These are phyloP conservation scores for Amaurobius ferox DNA, from an alignment of 2,888 invertebrate genomes.

Conservation along the genomic window DNA sequence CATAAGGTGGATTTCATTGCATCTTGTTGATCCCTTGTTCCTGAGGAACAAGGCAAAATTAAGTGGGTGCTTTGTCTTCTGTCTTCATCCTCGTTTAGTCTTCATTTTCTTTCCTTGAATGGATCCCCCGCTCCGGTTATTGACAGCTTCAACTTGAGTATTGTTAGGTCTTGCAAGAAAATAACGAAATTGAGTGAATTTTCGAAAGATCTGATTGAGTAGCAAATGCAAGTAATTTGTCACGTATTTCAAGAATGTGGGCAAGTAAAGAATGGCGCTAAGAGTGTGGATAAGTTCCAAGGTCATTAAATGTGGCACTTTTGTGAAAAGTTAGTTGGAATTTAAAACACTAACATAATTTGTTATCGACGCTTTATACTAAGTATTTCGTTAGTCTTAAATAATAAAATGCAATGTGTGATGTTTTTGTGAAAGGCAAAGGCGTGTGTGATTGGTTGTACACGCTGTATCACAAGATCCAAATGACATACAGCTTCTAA, in stretches of 20 bases:
- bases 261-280: not conserved
- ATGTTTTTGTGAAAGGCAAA: no score
- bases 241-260: slow-evolving; percentile 10
- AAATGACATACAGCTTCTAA: no score
- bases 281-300: slow-evolving; percentile 1
- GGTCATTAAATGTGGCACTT: no score
- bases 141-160: slow-evolving; percentile 4
- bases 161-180: not conserved
- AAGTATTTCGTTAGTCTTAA: no score
- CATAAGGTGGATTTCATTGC: slow-evolving; percentile 1
- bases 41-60: slow-evolving; percentile 4
- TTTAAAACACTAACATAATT: no score
- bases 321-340: no score
- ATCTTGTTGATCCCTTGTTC: slow-evolving; percentile 4
- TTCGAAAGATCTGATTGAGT: no score
- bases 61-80: slow-evolving; percentile 5
- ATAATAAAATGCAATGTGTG: no score
- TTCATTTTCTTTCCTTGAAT: not conserved
- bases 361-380: no score
- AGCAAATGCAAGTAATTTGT: slow-evolving; percentile 7
- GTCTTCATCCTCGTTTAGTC: slow-evolving; percentile 1
- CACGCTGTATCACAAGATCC: no score
- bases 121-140: slow-evolving; percentile 3
- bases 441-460: no score
- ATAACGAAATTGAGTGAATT: no score